These are phyloP conservation scores for Nothocercus nigrocapillus DNA, from an alignment of 2,113 vertebrate genomes.

Conservation along the genomic window DNA sequence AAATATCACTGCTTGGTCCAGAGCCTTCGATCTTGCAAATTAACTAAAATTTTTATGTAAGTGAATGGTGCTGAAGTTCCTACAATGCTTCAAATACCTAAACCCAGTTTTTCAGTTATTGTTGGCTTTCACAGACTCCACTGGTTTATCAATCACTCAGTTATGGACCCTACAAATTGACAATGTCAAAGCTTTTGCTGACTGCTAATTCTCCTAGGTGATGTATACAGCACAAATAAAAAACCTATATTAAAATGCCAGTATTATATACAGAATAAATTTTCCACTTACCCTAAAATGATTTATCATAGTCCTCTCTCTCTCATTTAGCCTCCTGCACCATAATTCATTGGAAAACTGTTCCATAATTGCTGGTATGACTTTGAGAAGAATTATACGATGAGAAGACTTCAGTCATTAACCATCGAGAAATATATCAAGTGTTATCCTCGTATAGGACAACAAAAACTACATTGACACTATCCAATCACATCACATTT, in stretches of 20 bases:
- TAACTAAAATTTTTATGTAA: not conserved
- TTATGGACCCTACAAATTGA: conserved; percentile 60
- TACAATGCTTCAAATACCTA: not conserved
- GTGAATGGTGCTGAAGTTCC: not conserved
- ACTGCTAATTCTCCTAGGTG: conserved; percentile 20
- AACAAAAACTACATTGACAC: not conserved
- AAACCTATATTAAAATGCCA: conserved; percentile 34
- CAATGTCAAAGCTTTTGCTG: conserved; percentile 76
- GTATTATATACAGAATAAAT: not conserved
- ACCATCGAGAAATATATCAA: conserved; percentile 17
- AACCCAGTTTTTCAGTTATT: not conserved
- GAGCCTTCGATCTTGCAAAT: not conserved
- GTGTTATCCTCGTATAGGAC: not conserved
- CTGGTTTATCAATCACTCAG: conserved; percentile 74
- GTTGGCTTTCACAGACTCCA: not conserved
- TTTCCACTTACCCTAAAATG: conserved; percentile 22
- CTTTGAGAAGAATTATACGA: conserved; percentile 50
- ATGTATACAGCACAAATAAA: conserved; percentile 24
- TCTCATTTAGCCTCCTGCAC: not conserved
- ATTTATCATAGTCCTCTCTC: conserved; percentile 36
- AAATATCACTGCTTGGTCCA: not conserved
- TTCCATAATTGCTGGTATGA: conserved; percentile 37
- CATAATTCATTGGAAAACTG: conserved; percentile 31
- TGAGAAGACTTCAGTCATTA: conserved; percentile 38
- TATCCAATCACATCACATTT: not conserved